These are phyloP conservation scores for Lepus oiostolus DNA, from an alignment of 2,797 vertebrate genomes.

Conservation along the genomic window DNA sequence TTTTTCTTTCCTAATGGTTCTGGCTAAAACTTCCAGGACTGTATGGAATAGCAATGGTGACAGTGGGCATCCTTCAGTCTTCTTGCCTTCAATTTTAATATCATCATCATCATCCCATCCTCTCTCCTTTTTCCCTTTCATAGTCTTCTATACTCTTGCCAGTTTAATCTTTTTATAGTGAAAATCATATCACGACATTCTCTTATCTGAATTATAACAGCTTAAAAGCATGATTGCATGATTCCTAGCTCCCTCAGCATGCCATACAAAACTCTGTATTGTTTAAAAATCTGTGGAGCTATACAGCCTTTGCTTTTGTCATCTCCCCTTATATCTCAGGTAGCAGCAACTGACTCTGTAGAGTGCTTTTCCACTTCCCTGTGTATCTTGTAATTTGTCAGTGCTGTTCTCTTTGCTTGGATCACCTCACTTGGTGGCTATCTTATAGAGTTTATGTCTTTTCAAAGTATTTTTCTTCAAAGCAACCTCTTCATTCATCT, in stretches of 20 bases:
- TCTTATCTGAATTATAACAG: background rate
- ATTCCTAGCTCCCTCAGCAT: background rate
- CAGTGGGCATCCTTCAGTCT: too few species aligned
- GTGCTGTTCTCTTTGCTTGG: background rate
- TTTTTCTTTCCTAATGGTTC: too few species aligned
- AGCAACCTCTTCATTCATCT: background rate
- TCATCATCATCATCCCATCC: background rate
- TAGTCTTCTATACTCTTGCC: background rate
- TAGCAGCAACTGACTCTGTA: background rate
- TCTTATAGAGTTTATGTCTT: background rate
- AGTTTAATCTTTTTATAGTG: background rate
- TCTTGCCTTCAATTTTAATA: too few species aligned
- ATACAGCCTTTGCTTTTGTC: background rate
- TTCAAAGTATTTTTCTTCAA: background rate
- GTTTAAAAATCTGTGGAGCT: background rate
- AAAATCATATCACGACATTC: background rate
- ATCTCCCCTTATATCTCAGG: background rate
- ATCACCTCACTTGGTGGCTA: background rate
- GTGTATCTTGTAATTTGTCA: background rate
- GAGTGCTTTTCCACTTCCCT: background rate
- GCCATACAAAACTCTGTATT: background rate
- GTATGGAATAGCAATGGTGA: too few species aligned
- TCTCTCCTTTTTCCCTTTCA: background rate
- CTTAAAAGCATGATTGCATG: background rate
- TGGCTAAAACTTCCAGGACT: too few species aligned